Percentiles rank a stretch among this genome's conserved stretches.
Conservation (phyloP, 2,797 vertebrate species). For the Gobionotothen gibberifrons region DNA sequence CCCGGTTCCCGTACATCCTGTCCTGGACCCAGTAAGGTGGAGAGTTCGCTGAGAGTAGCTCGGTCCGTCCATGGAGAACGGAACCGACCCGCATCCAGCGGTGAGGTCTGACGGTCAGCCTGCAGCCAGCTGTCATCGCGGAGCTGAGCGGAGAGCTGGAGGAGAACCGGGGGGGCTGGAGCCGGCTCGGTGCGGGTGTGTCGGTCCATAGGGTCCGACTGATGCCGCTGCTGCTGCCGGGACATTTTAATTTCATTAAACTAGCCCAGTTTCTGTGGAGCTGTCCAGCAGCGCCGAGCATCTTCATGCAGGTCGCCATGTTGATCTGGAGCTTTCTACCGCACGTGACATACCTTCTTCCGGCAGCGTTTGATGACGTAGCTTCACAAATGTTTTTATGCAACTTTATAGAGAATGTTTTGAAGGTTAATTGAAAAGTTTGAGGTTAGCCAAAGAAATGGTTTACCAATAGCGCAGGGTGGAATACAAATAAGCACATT, state of each 20-base stretch:
- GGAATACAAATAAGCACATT: no score
- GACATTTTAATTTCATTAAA: slow-evolving; percentile 13
- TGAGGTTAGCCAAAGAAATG: no score
- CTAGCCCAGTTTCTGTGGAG: slow-evolving; percentile 37
- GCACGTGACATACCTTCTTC: slow-evolving; percentile 43
- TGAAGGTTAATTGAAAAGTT: no score
- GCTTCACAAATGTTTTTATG: no score
- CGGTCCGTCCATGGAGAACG: not conserved
- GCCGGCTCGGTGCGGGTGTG: not conserved
- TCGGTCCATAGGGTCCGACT: not conserved
- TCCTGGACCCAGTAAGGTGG: slow-evolving; percentile 28
- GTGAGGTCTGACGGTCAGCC: slow-evolving; percentile 20
- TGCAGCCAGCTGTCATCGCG: slow-evolving; percentile 39
- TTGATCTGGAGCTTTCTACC: slow-evolving; percentile 74
- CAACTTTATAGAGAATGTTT: no score
- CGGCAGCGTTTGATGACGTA: slow-evolving; percentile 60
- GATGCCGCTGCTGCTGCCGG: slow-evolving; percentile 5
- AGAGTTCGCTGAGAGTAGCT: not conserved
- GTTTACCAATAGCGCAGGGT: no score
- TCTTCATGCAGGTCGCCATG: slow-evolving; percentile 85
- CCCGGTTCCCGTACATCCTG: slow-evolving; percentile 76
- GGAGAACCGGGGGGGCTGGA: slow-evolving; percentile 18
- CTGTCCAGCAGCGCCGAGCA: slow-evolving; percentile 70
- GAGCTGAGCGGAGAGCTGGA: not conserved
- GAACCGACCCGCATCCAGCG: slow-evolving; percentile 65